phyloP scores from a whole-genome alignment of 2,113 vertebrate species.

The Argyrosomus japonicus region DNA sequence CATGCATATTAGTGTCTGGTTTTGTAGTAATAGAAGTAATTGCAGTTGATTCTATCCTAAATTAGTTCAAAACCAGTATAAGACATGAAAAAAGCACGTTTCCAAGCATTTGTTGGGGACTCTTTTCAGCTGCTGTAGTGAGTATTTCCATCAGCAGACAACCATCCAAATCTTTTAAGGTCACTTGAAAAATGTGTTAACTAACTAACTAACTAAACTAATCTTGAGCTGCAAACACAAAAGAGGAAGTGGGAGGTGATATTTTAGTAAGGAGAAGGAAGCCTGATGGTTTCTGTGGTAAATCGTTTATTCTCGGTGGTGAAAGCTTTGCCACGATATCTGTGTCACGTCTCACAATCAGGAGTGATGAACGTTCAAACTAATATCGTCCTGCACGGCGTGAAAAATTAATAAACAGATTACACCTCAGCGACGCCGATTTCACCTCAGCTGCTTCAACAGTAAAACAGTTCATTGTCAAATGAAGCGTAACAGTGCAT shows the following conservation, averaged over 20 bases:
- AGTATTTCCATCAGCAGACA: no score
- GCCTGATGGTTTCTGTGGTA: neutral
- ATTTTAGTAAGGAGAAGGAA: neutral
- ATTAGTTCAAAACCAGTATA: neutral
- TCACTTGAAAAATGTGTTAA: no score
- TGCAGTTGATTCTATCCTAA: neutral
- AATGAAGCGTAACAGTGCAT: neutral
- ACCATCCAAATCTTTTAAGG: no score
- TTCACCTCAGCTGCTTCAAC: slow-evolving; percentile 19
- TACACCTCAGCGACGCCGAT: slow-evolving; percentile 2
- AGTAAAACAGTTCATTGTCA: slow-evolving; percentile 5
- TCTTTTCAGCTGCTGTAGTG: no score
- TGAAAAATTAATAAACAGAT: slow-evolving; percentile 24
- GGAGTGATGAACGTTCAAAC: neutral
- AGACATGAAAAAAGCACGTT: no score
- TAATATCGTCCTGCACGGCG: neutral
- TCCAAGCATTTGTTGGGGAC: neutral
- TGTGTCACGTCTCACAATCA: neutral
- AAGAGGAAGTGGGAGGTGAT: neutral
- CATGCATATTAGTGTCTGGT: no score
- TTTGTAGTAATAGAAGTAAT: neutral
- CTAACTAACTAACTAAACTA: no score
- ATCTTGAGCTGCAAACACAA: neutral
- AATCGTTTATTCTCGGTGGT: neutral
- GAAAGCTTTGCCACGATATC: neutral